A percentile compares a stretch with the other conserved stretches of the same genome.
Conservation (phyloP, 2,113 vertebrate species). For the Tetraodon nigroviridis region DNA sequence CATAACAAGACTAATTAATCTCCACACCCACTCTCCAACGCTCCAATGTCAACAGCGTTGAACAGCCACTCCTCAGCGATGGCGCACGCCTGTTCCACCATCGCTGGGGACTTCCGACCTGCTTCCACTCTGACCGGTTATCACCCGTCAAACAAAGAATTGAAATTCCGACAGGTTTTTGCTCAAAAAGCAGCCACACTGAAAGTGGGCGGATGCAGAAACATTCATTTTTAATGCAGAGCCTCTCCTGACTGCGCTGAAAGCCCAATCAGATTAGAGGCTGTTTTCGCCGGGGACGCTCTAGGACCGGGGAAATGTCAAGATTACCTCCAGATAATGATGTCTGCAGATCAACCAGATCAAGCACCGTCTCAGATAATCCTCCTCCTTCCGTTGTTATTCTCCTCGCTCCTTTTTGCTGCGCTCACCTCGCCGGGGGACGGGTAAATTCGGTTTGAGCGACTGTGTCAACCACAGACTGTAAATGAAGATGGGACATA, state of each 20-base stretch:
- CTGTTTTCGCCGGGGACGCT: neutral
- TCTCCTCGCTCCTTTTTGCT: constrained; percentile 10
- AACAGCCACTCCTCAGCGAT: constrained; percentile 1
- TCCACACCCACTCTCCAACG: neutral
- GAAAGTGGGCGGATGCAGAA: neutral
- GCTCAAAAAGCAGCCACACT: neutral
- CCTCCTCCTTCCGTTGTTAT: neutral
- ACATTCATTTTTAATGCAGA: neutral
- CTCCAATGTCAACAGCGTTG: neutral
- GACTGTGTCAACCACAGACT: constrained; percentile 1
- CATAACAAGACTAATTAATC: neutral
- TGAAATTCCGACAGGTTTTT: neutral
- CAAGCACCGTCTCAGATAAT: no score
- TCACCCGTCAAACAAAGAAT: neutral
- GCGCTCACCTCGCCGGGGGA: constrained; percentile 14
- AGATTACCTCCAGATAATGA: constrained; percentile 24
- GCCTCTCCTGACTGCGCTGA: neutral
- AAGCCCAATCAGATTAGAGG: neutral
- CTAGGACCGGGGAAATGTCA: constrained; percentile 11
- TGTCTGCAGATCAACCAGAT: constrained; percentile 10
- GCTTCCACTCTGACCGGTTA: constrained; percentile 13
- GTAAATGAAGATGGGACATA: no score
- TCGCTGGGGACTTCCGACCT: constrained; percentile 20
- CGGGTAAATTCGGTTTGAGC: constrained; percentile 19
- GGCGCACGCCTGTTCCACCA: constrained; percentile 13